These are phyloP conservation scores for Pheosia tremula DNA, from an alignment of 2,888 invertebrate species.

Conservation along the genomic window DNA sequence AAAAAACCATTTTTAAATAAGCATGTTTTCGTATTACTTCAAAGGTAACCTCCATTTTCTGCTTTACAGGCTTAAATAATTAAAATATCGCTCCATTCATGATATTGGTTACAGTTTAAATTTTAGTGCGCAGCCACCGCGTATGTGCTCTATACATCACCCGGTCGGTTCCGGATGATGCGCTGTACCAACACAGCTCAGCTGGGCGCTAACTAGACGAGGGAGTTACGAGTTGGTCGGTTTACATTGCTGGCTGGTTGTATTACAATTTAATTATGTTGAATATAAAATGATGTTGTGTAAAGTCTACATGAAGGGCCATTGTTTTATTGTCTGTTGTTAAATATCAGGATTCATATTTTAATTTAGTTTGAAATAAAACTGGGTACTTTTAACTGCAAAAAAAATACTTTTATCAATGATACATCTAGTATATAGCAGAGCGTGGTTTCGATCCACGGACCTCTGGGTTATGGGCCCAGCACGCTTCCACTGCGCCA, in stretches of 20 bases:
- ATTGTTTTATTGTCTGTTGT: too few species aligned
- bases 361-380: too few species aligned
- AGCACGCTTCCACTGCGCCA: slow-evolving; percentile 93
- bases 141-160: slow-evolving; percentile 48
- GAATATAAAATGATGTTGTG: too few species aligned
- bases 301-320: too few species aligned
- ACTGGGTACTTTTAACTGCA: too few species aligned
- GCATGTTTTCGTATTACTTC: too few species aligned
- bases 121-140: slow-evolving; percentile 43
- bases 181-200: slow-evolving; percentile 44
- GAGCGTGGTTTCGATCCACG: slow-evolving; percentile 94
- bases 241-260: slow-evolving; percentile 31
- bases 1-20: too few species aligned
- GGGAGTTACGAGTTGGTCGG: background rate
- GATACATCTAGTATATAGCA: slow-evolving; percentile 66
- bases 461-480: slow-evolving; percentile 95
- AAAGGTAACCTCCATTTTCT: too few species aligned
- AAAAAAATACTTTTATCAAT: too few species aligned
- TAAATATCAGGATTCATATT: too few species aligned
- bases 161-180: slow-evolving; percentile 51
- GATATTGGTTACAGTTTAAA: slow-evolving; percentile 57
- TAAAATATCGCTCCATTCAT: background rate
- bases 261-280: too few species aligned
- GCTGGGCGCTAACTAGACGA: slow-evolving; percentile 15
- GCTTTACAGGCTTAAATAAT: background rate